These are phyloP conservation scores for Lithophane semibrunnea DNA, from an alignment of 2,888 invertebrate species.

Conservation along the genomic window DNA sequence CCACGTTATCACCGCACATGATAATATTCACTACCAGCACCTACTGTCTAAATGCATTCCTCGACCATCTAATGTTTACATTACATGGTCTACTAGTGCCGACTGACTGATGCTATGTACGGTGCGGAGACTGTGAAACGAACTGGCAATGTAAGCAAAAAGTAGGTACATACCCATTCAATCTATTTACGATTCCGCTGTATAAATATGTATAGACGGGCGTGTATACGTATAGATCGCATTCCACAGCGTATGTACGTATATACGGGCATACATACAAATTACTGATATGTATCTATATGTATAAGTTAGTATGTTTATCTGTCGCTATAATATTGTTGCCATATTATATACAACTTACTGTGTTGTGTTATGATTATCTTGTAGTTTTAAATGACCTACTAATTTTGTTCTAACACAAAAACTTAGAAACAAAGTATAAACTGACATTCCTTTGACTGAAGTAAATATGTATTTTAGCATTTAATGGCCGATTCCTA, in stretches of 20 bases:
- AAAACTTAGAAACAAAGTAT: constrained; percentile 47
- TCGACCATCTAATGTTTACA: constrained; percentile 89
- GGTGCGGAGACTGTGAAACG: constrained; percentile 80
- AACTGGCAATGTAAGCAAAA: constrained; percentile 85
- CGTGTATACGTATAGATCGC: constrained; percentile 83
- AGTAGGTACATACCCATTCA: constrained; percentile 87
- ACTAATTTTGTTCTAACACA: constrained; percentile 47
- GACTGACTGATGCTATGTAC: constrained; percentile 79
- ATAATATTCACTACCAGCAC: constrained; percentile 89
- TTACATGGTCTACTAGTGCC: constrained; percentile 82
- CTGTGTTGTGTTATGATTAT: constrained; percentile 61
- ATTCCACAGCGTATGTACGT: constrained; percentile 86
- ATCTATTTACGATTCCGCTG: constrained; percentile 89
- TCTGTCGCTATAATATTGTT: constrained; percentile 66
- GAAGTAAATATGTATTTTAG: constrained; percentile 25
- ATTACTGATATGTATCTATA: constrained; percentile 76
- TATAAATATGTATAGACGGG: constrained; percentile 83
- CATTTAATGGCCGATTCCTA: no score
- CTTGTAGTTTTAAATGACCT: constrained; percentile 66
- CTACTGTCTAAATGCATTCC: constrained; percentile 89
- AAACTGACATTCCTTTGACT: constrained; percentile 27
- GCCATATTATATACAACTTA: constrained; percentile 48
- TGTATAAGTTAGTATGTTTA: constrained; percentile 66
- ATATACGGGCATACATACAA: constrained; percentile 76
- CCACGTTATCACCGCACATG: constrained; percentile 90